phyloP scores from a whole-genome alignment of 2,113 vertebrate species.

The Procavia capensis region DNA sequence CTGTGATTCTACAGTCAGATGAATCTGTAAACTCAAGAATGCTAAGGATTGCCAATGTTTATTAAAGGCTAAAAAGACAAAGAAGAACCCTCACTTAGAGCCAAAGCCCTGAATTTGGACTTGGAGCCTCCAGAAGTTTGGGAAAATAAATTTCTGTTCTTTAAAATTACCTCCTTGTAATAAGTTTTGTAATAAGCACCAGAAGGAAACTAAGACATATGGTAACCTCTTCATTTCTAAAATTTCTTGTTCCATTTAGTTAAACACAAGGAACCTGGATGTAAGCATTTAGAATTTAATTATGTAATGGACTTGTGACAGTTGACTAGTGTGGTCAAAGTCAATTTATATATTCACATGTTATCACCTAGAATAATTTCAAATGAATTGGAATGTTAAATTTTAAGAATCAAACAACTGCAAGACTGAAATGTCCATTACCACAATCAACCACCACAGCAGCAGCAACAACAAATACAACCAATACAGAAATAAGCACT shows the following conservation, averaged over 20 bases:
- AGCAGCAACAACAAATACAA: not conserved
- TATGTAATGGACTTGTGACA: not conserved
- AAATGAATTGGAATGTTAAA: not conserved
- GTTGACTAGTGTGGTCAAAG: slow-evolving; percentile 1
- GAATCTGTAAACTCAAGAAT: not conserved
- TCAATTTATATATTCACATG: not conserved
- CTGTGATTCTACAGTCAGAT: not conserved
- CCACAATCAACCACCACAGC: not conserved
- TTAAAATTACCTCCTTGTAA: not conserved
- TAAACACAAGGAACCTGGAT: not conserved
- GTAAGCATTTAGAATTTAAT: slow-evolving; percentile 4
- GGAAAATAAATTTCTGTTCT: not conserved
- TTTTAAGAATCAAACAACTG: not conserved
- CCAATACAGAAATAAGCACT: not conserved
- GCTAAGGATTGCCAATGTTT: not conserved
- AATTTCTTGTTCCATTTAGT: not conserved
- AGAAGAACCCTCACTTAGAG: not conserved
- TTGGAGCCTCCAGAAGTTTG: not conserved
- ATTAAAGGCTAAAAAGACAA: not conserved
- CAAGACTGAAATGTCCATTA: not conserved
- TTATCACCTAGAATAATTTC: not conserved
- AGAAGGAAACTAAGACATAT: not conserved
- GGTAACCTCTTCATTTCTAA: not conserved
- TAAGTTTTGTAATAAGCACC: not conserved
- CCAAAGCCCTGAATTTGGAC: not conserved